Percentiles rank a stretch among this genome's conserved stretches.
phyloP scores from a whole-genome alignment of 2,888 invertebrate species.

The Drosophila aldrichi region DNA sequence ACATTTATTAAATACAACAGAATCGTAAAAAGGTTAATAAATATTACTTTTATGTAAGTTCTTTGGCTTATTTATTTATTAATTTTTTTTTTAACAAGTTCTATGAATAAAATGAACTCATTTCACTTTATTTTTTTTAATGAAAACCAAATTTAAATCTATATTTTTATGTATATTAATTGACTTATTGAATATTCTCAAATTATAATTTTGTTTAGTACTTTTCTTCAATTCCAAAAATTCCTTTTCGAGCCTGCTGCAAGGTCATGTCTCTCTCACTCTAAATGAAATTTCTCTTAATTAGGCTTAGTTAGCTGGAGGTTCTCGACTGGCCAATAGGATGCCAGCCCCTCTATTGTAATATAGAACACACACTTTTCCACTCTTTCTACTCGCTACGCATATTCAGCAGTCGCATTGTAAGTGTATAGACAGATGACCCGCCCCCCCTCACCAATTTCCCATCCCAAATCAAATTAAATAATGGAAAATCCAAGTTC shows the following conservation, averaged over 20 bases:
- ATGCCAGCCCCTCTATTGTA: constrained; percentile 74
- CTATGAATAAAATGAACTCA: no score
- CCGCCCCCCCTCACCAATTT: constrained; percentile 16
- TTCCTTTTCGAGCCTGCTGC: constrained; percentile 6
- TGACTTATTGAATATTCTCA: no score
- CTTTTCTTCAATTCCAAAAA: neutral
- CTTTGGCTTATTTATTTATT: no score
- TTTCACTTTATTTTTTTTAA: no score
- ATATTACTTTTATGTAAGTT: no score
- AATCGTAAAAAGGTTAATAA: no score
- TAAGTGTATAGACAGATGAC: constrained; percentile 71
- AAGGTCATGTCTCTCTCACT: constrained; percentile 36
- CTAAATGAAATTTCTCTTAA: constrained; percentile 54
- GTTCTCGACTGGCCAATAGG: constrained; percentile 37
- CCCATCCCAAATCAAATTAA: constrained; percentile 10
- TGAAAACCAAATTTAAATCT: no score
- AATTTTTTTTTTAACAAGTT: no score
- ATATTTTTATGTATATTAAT: no score
- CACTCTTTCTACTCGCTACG: constrained; percentile 81
- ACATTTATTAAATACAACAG: no score
- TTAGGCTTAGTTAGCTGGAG: constrained; percentile 65
- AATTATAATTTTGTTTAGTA: no score
- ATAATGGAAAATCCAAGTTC: constrained; percentile 8
- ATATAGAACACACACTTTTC: constrained; percentile 76
- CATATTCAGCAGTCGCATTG: constrained; percentile 48